These are phyloP conservation scores for Medauroidea extradentata DNA, from an alignment of 1,140 invertebrate genomes.

Conservation along the genomic window DNA sequence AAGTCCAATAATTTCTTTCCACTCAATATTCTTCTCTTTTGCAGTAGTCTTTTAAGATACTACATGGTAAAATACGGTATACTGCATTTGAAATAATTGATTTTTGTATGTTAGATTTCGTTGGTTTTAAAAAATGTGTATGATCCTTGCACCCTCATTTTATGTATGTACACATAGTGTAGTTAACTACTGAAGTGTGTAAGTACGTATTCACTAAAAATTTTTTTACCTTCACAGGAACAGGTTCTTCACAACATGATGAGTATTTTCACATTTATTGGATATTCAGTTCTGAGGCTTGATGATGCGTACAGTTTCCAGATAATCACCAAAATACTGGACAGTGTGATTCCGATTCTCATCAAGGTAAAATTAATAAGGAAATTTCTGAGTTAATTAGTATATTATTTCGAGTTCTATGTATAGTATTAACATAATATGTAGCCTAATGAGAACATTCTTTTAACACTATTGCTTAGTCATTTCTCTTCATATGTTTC, in stretches of 20 bases:
- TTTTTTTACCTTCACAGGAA: conserved; percentile 45
- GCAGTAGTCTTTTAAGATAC: no score
- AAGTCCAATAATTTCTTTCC: no score
- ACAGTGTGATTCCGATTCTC: conserved; percentile 83
- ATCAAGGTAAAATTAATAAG: conserved; percentile 47
- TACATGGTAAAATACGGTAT: no score
- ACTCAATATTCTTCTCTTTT: no score
- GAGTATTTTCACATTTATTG: conserved; percentile 95
- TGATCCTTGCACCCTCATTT: no score
- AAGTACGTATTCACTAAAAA: background rate
- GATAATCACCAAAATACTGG: conserved; percentile 85
- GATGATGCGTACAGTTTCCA: conserved; percentile 93
- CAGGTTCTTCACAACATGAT: conserved; percentile 87
- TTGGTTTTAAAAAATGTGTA: no score
- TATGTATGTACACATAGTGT: no score
- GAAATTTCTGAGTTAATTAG: no score
- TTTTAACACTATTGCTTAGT: background rate
- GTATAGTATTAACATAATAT: background rate
- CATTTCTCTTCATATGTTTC: no score
- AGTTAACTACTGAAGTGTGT: background rate
- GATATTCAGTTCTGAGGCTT: conserved; percentile 80
- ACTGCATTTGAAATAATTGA: no score
- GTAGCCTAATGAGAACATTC: background rate
- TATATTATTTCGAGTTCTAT: background rate
- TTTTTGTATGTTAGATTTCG: no score